Evolutionary conservation across 2,888 invertebrate genomes (phyloP).

Genomic region (Willowsia nigromaculata): DNA sequence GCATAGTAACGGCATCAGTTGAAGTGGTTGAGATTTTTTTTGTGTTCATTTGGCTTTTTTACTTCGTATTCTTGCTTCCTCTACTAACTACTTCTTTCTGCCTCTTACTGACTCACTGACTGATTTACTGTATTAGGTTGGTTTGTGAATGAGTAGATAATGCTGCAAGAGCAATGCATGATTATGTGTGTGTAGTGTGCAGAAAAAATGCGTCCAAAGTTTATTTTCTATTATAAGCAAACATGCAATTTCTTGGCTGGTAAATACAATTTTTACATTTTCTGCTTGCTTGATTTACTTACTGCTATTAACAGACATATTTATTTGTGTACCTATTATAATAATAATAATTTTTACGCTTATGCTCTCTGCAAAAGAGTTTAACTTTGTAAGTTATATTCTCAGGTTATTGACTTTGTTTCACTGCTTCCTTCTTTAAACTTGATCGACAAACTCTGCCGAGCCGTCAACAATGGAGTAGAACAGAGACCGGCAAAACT

Average conservation of each 20-base stretch:
- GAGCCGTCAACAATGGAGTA: conserved; percentile 29
- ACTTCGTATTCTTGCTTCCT: neutral
- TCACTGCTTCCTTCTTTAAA: conserved; percentile 60
- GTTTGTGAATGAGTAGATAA: neutral
- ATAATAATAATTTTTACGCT: neutral
- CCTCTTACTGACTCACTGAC: conserved; percentile 16
- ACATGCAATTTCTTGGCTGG: neutral
- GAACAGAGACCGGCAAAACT: neutral
- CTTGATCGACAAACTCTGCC: conserved; percentile 42
- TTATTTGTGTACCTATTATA: neutral
- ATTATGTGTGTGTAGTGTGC: neutral
- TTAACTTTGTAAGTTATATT: neutral
- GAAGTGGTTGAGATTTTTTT: neutral
- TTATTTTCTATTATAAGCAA: neutral
- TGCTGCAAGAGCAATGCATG: neutral
- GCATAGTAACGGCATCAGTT: neutral
- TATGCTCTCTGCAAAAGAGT: neutral
- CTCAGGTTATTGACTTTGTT: conserved; percentile 67
- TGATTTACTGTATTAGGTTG: neutral
- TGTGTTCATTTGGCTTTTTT: neutral
- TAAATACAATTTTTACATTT: conserved; percentile 37
- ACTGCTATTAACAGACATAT: neutral
- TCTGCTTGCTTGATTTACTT: conserved; percentile 27
- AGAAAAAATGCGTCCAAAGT: neutral
- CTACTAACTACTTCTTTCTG: neutral